A percentile compares a stretch with the other conserved stretches of the same genome.
These are phyloP conservation scores for Gymnobelideus leadbeateri DNA, from an alignment of 2,113 vertebrate genomes.

Conservation along the genomic window DNA sequence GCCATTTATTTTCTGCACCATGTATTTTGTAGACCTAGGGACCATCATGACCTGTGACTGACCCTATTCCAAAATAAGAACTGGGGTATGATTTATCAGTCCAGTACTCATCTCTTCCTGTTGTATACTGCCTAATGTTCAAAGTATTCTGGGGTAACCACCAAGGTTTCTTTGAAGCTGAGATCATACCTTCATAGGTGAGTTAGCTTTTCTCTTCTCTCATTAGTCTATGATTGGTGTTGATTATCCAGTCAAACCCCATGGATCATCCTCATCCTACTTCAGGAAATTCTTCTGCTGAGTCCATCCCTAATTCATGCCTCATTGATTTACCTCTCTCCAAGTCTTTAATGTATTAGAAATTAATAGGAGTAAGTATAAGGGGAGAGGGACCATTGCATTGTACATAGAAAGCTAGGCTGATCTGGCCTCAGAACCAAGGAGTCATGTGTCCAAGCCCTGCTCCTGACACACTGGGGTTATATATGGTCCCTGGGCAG, in stretches of 20 bases:
- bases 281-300: not conserved
- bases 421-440: not conserved
- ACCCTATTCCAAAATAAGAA: not conserved
- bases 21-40: not conserved
- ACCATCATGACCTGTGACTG: not conserved
- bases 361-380: not conserved
- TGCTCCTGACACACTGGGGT: not conserved
- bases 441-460: not conserved
- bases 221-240: not conserved
- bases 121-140: not conserved
- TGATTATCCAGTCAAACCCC: not conserved
- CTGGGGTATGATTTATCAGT: not conserved
- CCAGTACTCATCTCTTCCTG: not conserved
- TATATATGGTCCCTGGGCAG: not conserved
- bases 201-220: not conserved
- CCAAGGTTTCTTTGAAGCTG: not conserved
- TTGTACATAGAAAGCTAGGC: not conserved
- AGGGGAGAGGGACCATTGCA: not conserved
- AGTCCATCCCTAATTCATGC: not conserved
- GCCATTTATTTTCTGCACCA: not conserved
- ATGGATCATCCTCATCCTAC: not conserved
- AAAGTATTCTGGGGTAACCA: not conserved
- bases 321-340: not conserved
- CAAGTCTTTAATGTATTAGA: not conserved
- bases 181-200: not conserved